phyloP scores from a whole-genome alignment of 2,797 vertebrate species.

The Halcyon chelicuti region DNA sequence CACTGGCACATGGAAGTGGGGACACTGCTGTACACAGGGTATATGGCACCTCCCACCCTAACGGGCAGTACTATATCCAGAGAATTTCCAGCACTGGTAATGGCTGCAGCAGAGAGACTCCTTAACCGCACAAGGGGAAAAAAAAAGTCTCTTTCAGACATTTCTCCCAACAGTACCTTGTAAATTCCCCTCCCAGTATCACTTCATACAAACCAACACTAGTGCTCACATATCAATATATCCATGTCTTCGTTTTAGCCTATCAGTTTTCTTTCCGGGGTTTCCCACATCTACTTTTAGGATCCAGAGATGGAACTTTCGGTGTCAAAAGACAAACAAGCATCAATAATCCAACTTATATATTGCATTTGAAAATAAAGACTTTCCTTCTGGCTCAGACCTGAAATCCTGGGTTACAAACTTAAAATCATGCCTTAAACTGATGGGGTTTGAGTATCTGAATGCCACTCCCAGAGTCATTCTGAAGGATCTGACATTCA shows the following conservation, averaged over 20 bases:
- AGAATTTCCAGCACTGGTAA: background rate
- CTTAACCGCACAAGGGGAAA: background rate
- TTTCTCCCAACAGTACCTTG: background rate
- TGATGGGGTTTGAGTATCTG: background rate
- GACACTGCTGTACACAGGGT: background rate
- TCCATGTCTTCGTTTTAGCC: background rate
- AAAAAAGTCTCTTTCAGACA: background rate
- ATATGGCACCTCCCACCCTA: background rate
- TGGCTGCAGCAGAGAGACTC: background rate
- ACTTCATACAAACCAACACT: background rate
- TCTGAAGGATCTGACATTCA: background rate
- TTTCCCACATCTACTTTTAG: background rate
- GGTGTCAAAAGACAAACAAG: background rate
- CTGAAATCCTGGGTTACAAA: background rate
- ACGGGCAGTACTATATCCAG: fast-evolving
- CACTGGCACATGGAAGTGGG: background rate
- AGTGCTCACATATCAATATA: background rate
- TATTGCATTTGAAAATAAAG: background rate
- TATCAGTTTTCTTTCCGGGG: background rate
- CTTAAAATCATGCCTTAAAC: background rate
- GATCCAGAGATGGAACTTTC: background rate
- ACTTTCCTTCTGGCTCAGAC: background rate
- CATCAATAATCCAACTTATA: background rate
- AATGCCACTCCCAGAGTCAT: background rate
- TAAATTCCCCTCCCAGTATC: background rate